phyloP scores from a whole-genome alignment of 2,113 vertebrate species.

The Halichoerus grypus region DNA sequence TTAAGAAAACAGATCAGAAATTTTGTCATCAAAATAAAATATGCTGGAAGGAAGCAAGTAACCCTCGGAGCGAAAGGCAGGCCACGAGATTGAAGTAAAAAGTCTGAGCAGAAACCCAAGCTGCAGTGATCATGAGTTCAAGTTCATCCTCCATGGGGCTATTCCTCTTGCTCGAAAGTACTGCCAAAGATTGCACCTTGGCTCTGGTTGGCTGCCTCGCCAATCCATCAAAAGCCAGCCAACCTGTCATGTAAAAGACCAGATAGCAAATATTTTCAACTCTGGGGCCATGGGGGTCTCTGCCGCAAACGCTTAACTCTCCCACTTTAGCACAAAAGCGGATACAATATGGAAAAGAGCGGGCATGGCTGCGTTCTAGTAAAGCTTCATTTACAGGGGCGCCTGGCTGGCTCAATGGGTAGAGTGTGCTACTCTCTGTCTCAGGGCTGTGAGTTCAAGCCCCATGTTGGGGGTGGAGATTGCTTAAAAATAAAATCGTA shows the following conservation, averaged over 20 bases:
- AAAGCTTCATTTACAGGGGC: background rate
- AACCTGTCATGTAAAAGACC: too few relatives aligned
- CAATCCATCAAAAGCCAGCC: background rate
- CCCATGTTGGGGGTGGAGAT: background rate
- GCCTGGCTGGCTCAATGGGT: background rate
- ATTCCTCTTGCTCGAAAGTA: background rate
- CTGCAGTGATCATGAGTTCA: background rate
- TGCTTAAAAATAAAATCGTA: background rate
- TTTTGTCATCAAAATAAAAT: constrained; percentile 73
- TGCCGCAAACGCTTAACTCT: too few relatives aligned
- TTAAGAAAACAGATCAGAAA: constrained; percentile 77
- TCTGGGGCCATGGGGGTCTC: background rate
- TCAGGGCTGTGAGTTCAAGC: background rate
- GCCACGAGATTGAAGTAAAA: background rate
- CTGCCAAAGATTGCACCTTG: background rate
- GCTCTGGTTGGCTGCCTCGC: background rate
- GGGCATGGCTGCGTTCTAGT: background rate
- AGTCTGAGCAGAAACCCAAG: background rate
- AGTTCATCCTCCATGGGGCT: background rate
- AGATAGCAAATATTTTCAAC: background rate
- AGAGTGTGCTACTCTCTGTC: background rate
- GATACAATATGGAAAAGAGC: background rate
- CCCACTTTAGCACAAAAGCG: accelerated
- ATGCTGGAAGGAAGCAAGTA: constrained; percentile 64
- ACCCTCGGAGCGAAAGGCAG: background rate